Evolutionary conservation across 1,140 invertebrate genomes (phyloP), one percentile per base, ranked within the genome.

Genomic region (Bicyclus anynana): DNA sequence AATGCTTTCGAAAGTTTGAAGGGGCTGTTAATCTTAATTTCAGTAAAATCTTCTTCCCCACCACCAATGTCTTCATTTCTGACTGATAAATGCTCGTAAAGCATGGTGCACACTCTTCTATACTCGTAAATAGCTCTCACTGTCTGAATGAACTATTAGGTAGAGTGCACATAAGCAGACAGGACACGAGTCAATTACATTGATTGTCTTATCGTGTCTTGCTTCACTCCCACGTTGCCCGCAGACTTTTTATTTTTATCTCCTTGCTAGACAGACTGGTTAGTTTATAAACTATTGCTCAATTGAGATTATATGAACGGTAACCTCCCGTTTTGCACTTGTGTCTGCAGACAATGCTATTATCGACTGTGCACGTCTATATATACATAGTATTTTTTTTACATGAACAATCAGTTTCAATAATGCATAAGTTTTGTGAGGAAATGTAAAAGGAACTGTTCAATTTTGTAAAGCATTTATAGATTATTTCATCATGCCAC

Each of bases 21-120:
- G n/a, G n/a, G n/a, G n/a, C n/a, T n/a, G n/a, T n/a, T n/a, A n/a
- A n/a, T n/a, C n/a, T n/a, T n/a, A n/a, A n/a, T n/a, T n/a, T n/a
- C n/a, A n/a, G n/a, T 42, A 72, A 72, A 67, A 62, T 56, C 67
- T 58, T 68, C 58, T 57, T 60, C 38, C 53, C 59, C 16, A 42
- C 60, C 37, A 59, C 9, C 29, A 3, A 33, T 56, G 29, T 33
- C 29, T 12, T 33, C 5, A 38, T 38, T 16, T 38, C 13, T 38
- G 6, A 38, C 5, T 38, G 3, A 17, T 38, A 1, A 16, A 38
- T 38, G 5, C 2, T 38, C 5, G 16, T 35, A 21, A 38, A 53
- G 44, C 50, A 57, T 55, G 54, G 35, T 53, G 54, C 50, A 49
- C 50, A 53, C 18, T 52, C 52, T 37, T 16, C 9, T 14, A 51